Evolutionary conservation across 2,888 invertebrate species (phyloP).

Genomic region (Polymixis lichenea): DNA sequence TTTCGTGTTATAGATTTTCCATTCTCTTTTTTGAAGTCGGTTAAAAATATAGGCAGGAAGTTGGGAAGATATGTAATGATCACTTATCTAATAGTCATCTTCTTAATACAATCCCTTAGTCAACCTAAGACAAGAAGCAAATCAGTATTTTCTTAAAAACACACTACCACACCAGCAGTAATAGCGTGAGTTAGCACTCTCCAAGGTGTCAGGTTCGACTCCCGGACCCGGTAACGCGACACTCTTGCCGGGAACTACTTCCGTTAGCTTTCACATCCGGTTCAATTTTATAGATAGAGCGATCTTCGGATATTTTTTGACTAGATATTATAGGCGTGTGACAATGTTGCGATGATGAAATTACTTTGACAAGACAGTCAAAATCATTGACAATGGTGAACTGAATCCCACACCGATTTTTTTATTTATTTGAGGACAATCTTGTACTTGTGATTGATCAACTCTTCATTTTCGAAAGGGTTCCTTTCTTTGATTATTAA

Average conservation of each 20-base stretch:
- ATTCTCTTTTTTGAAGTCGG: too few species aligned
- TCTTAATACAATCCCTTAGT: too few species aligned
- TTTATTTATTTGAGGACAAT: not conserved
- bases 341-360: not conserved
- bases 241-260: slow-evolving; percentile 53
- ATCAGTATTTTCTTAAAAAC: not conserved
- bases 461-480: not conserved
- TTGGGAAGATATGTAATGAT: too few species aligned
- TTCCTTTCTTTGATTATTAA: not conserved
- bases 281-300: slow-evolving; percentile 41
- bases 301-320: slow-evolving; percentile 26
- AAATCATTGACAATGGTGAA: not conserved
- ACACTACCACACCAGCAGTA: slow-evolving; percentile 30
- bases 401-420: not conserved
- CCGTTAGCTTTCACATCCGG: slow-evolving; percentile 63
- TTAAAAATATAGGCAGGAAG: too few species aligned
- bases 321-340: slow-evolving; percentile 7
- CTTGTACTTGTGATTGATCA: slow-evolving; percentile 4
- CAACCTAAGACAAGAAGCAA: not conserved
- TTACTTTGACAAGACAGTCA: not conserved
- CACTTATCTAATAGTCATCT: too few species aligned
- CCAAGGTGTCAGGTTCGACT: slow-evolving; percentile 61
- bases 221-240: slow-evolving; percentile 62
- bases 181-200: slow-evolving; percentile 56
- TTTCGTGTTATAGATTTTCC: too few species aligned